phyloP scores from a whole-genome alignment of 2,113 vertebrate species.

The Sinosuthora webbiana region DNA sequence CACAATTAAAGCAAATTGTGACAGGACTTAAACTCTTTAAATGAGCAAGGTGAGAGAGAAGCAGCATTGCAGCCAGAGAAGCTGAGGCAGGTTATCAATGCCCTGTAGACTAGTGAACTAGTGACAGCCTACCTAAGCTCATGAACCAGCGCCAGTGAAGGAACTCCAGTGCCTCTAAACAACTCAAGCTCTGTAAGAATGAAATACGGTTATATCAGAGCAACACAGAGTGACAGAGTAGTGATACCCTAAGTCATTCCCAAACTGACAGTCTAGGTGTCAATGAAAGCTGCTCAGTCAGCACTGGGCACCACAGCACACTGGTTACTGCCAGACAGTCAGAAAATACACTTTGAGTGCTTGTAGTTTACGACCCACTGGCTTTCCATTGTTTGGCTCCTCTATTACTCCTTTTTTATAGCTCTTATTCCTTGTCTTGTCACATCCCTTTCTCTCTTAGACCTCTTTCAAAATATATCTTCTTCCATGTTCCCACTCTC shows the following conservation, averaged over 20 bases:
- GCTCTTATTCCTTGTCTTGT: background rate
- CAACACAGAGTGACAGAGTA: background rate
- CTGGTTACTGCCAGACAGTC: background rate
- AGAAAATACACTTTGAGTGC: background rate
- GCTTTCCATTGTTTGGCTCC: background rate
- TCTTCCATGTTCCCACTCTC: background rate
- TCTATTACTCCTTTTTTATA: background rate
- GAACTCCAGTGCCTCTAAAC: background rate
- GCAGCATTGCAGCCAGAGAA: background rate
- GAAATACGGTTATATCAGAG: background rate
- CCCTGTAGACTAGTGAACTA: background rate
- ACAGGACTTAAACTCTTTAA: background rate
- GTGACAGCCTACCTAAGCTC: background rate
- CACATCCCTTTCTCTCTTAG: background rate
- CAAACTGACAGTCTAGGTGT: background rate
- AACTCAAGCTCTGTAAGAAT: background rate
- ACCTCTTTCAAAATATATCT: background rate
- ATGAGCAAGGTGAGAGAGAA: background rate
- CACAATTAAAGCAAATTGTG: background rate
- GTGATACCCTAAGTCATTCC: background rate
- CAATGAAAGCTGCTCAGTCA: background rate
- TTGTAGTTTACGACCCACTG: background rate
- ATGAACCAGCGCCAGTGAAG: background rate
- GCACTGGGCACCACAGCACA: background rate
- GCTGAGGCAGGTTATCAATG: background rate